Evolutionary conservation across 1,140 invertebrate genomes (phyloP).

Genomic region (Idris sp.): DNA sequence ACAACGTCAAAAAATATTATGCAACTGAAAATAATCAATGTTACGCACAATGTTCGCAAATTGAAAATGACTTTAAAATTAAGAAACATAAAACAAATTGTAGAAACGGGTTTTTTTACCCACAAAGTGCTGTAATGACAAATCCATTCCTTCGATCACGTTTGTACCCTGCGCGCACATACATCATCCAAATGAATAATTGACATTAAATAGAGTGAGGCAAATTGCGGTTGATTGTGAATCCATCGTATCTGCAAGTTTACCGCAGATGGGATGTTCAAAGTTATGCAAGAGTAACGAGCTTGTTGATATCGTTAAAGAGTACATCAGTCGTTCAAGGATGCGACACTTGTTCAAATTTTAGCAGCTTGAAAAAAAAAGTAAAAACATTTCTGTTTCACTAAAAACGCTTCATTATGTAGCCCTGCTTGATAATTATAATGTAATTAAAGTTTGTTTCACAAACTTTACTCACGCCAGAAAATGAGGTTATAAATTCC

Average conservation of each 20-base stretch:
- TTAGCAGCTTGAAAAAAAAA: background rate
- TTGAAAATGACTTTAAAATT: too few species aligned
- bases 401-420: slow-evolving; percentile 6
- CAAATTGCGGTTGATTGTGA: slow-evolving; percentile 4
- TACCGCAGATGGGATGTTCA: background rate
- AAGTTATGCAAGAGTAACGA: background rate
- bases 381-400: slow-evolving; percentile 11
- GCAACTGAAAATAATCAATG: slow-evolving; percentile 16
- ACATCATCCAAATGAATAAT: slow-evolving; percentile 15
- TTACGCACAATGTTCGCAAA: background rate
- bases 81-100: too few species aligned
- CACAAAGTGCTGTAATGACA: slow-evolving; percentile 1
- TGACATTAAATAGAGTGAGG: slow-evolving; percentile 13
- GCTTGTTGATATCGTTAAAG: background rate
- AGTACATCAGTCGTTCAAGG: too few species aligned
- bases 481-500: slow-evolving; percentile 47
- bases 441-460: slow-evolving; percentile 24
- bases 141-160: slow-evolving; percentile 3
- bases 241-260: background rate
- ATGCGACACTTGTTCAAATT: too few species aligned
- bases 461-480: slow-evolving; percentile 19
- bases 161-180: slow-evolving; percentile 1
- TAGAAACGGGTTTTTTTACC: too few species aligned
- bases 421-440: slow-evolving; percentile 20
- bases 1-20: slow-evolving; percentile 1